These are phyloP conservation scores for Ispidina picta DNA, from an alignment of 2,797 vertebrate species.

Conservation along the genomic window DNA sequence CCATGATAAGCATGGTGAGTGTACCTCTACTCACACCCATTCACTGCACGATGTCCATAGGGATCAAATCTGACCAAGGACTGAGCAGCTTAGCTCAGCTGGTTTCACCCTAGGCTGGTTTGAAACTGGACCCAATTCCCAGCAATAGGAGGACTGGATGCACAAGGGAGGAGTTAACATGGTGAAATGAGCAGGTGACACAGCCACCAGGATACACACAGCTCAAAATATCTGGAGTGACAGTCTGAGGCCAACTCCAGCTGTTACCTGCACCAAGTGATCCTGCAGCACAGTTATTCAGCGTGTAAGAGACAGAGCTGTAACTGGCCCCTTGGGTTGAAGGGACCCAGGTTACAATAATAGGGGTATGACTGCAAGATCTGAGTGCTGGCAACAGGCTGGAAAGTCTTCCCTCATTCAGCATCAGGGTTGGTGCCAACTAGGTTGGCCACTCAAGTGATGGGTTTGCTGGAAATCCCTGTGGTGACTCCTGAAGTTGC, in stretches of 20 bases:
- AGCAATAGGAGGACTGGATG: neutral
- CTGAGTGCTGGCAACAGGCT: neutral
- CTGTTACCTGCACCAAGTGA: neutral
- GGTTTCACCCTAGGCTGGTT: neutral
- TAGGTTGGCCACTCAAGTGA: neutral
- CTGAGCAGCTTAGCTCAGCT: neutral
- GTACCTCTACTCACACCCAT: neutral
- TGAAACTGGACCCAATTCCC: neutral
- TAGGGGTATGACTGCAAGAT: neutral
- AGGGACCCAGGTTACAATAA: neutral
- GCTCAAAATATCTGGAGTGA: neutral
- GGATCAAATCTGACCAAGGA: neutral
- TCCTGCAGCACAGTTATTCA: neutral
- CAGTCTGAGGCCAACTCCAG: neutral
- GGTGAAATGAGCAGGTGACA: neutral
- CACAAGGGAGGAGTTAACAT: neutral
- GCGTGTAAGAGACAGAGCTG: neutral
- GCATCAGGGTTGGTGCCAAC: neutral
- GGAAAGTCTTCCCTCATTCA: neutral
- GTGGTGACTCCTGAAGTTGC: neutral
- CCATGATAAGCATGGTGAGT: neutral
- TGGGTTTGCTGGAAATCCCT: neutral
- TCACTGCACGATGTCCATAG: neutral
- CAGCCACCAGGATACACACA: neutral
- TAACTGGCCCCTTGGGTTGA: neutral